Evolutionary conservation across 1,140 invertebrate genomes (phyloP).

Genomic region (Solenopsis fugax): DNA sequence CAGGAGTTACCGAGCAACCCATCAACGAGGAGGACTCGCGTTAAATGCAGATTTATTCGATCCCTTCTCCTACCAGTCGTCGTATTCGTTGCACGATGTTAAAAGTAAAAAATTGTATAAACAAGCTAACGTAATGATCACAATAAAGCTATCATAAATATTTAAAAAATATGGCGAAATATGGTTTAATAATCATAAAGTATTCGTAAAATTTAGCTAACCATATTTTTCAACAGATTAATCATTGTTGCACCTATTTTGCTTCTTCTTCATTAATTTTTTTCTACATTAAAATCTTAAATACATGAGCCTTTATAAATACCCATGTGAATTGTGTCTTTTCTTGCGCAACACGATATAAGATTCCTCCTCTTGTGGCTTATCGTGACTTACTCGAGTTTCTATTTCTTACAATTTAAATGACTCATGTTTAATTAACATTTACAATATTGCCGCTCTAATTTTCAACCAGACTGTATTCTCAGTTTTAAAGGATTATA

Average conservation of each 20-base stretch:
- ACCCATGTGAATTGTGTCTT: not conserved
- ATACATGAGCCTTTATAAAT: not conserved
- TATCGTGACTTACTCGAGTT: not conserved
- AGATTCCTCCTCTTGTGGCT: not conserved
- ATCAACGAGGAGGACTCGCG: not conserved
- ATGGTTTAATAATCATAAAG: not conserved
- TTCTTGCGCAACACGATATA: not conserved
- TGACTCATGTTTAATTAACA: constrained; percentile 47
- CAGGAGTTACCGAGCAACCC: constrained; percentile 8
- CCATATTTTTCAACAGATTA: constrained; percentile 6
- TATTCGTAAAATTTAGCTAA: not conserved
- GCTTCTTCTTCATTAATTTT: not conserved
- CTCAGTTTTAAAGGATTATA: not conserved
- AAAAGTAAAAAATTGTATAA: constrained; percentile 20
- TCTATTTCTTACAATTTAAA: constrained; percentile 19
- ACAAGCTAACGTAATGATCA: not conserved
- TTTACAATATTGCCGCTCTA: constrained; percentile 29
- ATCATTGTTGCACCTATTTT: not conserved
- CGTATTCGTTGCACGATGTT: not conserved
- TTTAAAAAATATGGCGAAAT: not conserved
- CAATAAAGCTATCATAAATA: not conserved
- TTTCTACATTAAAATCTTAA: not conserved
- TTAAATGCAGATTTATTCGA: constrained; percentile 55
- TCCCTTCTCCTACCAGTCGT: constrained; percentile 17
- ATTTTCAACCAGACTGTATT: not conserved